Evolutionary conservation across 2,113 vertebrate genomes (phyloP).

Genomic region (Donacobius atricapilla): DNA sequence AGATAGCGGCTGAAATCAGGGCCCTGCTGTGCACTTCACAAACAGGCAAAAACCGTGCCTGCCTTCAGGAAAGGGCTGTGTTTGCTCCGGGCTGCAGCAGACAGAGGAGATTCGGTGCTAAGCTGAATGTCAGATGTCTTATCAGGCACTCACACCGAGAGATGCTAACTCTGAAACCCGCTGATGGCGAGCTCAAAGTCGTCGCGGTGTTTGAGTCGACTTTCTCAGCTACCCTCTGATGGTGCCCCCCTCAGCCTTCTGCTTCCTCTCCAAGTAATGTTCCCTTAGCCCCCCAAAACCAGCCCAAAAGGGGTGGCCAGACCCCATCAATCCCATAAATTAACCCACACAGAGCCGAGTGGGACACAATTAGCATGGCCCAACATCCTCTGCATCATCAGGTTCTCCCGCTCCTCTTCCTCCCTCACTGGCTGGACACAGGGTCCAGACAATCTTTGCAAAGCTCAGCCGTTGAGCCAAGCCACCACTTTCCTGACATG

Average conservation of each 20-base stretch:
- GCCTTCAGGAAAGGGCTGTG: neutral
- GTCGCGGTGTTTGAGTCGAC: fast-evolving
- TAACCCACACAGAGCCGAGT: fast-evolving
- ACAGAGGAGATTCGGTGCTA: neutral
- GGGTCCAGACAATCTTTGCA: neutral
- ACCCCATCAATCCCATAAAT: neutral
- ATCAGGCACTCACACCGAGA: neutral
- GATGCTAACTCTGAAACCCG: neutral
- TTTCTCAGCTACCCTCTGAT: neutral
- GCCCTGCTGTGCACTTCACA: slow-evolving; percentile 49
- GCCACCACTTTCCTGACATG: neutral
- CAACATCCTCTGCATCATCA: neutral
- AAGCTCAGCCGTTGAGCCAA: neutral
- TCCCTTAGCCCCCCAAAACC: neutral
- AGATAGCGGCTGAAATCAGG: slow-evolving; percentile 11
- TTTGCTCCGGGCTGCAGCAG: neutral
- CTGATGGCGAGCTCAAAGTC: neutral
- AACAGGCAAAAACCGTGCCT: neutral
- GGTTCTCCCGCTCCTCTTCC: neutral
- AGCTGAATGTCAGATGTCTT: neutral
- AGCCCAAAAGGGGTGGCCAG: fast-evolving
- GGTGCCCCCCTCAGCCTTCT: neutral
- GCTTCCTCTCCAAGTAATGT: neutral
- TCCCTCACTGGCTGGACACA: neutral
- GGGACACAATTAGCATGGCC: fast-evolving